A percentile compares a stretch with the other conserved stretches of the same genome.
Conservation (phyloP, 2,888 invertebrate species). For the Dyspetes luteomarginatus region DNA sequence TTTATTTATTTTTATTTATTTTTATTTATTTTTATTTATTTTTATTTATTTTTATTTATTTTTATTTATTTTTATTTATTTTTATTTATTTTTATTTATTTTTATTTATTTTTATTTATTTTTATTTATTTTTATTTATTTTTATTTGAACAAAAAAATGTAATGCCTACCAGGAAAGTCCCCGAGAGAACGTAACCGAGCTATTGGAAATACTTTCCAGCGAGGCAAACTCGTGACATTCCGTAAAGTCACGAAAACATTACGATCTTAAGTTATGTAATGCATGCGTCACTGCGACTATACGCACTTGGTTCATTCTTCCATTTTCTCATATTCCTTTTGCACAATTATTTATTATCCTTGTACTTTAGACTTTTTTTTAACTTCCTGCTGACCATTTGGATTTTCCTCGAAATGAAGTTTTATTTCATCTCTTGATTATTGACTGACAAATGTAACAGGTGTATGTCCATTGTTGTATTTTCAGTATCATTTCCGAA, state of each 20-base stretch:
- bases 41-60: not conserved
- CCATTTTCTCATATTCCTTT: constrained; percentile 26
- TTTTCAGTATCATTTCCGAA: too few species aligned
- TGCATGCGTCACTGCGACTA: constrained; percentile 50
- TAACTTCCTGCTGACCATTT: too few species aligned
- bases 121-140: not conserved
- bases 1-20: not conserved
- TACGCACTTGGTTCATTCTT: constrained; percentile 13
- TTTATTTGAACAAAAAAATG: not conserved
- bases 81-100: not conserved
- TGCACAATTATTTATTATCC: constrained; percentile 38
- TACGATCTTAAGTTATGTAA: constrained; percentile 68
- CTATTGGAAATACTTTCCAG: not conserved
- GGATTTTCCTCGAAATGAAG: not conserved
- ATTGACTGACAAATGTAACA: not conserved
- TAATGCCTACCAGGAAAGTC: not conserved
- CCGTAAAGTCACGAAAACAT: constrained; percentile 64
- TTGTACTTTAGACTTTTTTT: not conserved
- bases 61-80: not conserved
- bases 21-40: not conserved
- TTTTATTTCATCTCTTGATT: not conserved
- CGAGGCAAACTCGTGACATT: constrained; percentile 67
- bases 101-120: not conserved
- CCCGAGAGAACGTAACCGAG: constrained; percentile 10
- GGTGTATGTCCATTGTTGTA: not conserved